phyloP scores from a whole-genome alignment of 1,140 invertebrate genomes.

The Elymnias hypermnestra region DNA sequence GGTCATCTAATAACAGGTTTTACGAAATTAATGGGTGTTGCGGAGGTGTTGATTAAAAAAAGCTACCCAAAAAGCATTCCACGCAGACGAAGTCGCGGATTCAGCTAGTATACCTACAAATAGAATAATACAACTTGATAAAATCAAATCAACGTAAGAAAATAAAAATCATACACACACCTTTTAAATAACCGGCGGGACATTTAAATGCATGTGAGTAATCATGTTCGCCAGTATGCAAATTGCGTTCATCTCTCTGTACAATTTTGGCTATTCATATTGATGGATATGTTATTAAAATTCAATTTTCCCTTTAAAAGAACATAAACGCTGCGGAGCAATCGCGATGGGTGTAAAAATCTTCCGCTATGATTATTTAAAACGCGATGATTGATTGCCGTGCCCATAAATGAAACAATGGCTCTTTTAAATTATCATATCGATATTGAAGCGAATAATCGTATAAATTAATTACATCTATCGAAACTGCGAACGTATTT shows the following conservation, averaged over 20 bases:
- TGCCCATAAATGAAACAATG: slow-evolving; percentile 5
- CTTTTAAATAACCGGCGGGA: slow-evolving; percentile 1
- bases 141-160: too few species aligned
- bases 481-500: neutral
- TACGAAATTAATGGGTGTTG: too few species aligned
- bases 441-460: neutral
- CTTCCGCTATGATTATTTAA: slow-evolving; percentile 18
- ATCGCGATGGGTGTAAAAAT: slow-evolving; percentile 10
- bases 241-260: slow-evolving; percentile 28
- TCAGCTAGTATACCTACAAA: too few species aligned
- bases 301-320: slow-evolving; percentile 53
- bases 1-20: too few species aligned
- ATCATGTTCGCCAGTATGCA: slow-evolving; percentile 34
- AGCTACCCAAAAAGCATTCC: too few species aligned
- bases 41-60: too few species aligned
- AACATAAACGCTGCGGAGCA: slow-evolving; percentile 12
- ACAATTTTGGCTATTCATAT: slow-evolving; percentile 47
- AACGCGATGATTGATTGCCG: slow-evolving; percentile 5
- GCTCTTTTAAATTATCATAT: slow-evolving; percentile 1
- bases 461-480: slow-evolving; percentile 1
- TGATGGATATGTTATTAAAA: slow-evolving; percentile 49
- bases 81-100: too few species aligned
- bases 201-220: slow-evolving; percentile 17
- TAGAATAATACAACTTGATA: neutral
- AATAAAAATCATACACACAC: too few species aligned